Evolutionary conservation across 2,113 vertebrate species (phyloP).

Genomic region (Apodemus sylvaticus): DNA sequence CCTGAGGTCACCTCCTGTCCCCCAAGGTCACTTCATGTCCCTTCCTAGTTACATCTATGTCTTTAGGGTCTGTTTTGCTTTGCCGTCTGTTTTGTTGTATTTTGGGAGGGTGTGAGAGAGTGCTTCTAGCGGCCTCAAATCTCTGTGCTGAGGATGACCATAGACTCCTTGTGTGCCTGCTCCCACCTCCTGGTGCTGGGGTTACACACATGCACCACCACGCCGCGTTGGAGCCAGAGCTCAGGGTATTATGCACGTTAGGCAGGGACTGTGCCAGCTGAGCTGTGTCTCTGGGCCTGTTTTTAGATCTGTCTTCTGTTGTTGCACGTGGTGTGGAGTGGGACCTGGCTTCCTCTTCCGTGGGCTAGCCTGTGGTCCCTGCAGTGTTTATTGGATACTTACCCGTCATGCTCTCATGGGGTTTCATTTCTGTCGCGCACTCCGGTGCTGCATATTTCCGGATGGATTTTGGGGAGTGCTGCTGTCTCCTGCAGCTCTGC

Average conservation of each 20-base stretch:
- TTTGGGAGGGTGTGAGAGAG: neutral
- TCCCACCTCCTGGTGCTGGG: neutral
- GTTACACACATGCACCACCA: neutral
- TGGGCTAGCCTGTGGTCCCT: neutral
- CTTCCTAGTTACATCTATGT: neutral
- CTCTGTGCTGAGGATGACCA: neutral
- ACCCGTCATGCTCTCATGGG: neutral
- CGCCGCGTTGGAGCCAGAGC: neutral
- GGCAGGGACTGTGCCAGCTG: neutral
- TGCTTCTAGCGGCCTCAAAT: neutral
- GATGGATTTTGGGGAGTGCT: constrained; percentile 21
- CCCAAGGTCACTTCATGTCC: neutral
- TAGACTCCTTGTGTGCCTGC: neutral
- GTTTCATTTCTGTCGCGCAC: neutral
- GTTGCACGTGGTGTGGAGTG: neutral
- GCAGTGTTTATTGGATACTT: neutral
- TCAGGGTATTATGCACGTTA: neutral
- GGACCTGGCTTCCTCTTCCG: neutral
- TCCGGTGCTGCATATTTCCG: constrained; percentile 11
- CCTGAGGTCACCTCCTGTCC: neutral
- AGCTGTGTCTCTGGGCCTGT: neutral
- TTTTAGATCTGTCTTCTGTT: constrained; percentile 34
- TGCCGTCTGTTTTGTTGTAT: neutral
- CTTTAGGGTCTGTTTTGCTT: neutral
- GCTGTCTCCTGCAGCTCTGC: constrained; percentile 43